These are phyloP conservation scores for Oophaga sylvatica DNA, from an alignment of 2,797 vertebrate species.

Conservation along the genomic window DNA sequence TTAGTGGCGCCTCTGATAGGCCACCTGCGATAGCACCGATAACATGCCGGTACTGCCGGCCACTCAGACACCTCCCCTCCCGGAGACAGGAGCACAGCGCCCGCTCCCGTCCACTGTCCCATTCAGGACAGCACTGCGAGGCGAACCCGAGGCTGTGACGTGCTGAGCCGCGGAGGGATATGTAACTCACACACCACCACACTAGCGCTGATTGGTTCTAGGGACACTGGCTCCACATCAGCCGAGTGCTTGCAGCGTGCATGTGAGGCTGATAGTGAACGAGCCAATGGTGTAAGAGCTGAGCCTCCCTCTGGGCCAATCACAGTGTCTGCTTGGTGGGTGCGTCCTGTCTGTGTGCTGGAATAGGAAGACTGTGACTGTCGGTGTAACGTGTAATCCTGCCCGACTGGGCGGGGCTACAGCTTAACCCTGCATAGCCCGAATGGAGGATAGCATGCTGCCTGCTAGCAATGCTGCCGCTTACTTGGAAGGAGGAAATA, in stretches of 20 bases:
- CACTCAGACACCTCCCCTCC: not conserved
- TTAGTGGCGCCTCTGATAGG: too few species aligned
- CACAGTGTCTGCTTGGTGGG: not conserved
- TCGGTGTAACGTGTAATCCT: not conserved
- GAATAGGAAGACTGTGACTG: not conserved
- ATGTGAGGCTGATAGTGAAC: conserved; percentile 18
- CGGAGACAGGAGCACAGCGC: not conserved
- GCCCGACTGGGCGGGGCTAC: not conserved
- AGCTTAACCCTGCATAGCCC: not conserved
- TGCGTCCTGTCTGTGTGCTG: conserved; percentile 54
- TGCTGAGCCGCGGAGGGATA: conserved; percentile 69
- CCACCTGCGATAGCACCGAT: not conserved
- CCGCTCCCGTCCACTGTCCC: not conserved
- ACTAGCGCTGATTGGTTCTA: conserved; percentile 70
- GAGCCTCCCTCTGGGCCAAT: conserved; percentile 21
- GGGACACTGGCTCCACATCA: conserved; percentile 78
- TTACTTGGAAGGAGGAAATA: too few species aligned
- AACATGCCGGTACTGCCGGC: not conserved
- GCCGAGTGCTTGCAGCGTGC: conserved; percentile 71
- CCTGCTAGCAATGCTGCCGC: too few species aligned
- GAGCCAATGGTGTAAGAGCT: conserved; percentile 41
- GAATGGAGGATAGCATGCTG: not conserved
- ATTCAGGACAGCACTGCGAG: not conserved
- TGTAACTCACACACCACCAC: conserved; percentile 14
- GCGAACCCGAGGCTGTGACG: not conserved